These are phyloP conservation scores for Clarias macrocephalus DNA, from an alignment of 2,113 vertebrate species.

Conservation along the genomic window DNA sequence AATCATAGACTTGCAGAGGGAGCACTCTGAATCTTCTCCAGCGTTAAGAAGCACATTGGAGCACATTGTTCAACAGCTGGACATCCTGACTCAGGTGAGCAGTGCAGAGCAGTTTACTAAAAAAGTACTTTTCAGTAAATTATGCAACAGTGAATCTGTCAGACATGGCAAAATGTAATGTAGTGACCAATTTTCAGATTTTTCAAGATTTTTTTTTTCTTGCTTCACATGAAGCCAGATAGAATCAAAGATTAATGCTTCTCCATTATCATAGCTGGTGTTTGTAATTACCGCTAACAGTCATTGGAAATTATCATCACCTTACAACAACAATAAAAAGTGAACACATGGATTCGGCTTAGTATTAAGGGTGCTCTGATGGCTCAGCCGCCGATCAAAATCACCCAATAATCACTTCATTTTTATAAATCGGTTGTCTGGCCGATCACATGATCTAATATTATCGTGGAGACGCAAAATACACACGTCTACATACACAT, in stretches of 20 bases:
- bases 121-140: background rate
- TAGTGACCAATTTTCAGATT: background rate
- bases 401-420: too few relatives aligned
- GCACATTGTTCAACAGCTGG: constrained; percentile 86
- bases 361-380: background rate
- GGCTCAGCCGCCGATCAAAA: too few relatives aligned
- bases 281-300: background rate
- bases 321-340: background rate
- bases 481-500: too few relatives aligned
- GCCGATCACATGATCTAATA: too few relatives aligned
- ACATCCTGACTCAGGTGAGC: constrained; percentile 85
- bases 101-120: too few relatives aligned
- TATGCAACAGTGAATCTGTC: background rate
- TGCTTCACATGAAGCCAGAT: background rate
- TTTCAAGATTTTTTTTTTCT: background rate
- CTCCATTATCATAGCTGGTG: background rate
- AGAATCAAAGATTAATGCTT: background rate
- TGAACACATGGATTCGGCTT: background rate
- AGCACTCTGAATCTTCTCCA: constrained; percentile 59
- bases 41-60: constrained; percentile 74
- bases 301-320: too few relatives aligned
- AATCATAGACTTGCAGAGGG: constrained; percentile 53
- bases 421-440: too few relatives aligned
- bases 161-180: background rate
- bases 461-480: too few relatives aligned